Evolutionary conservation across 2,113 vertebrate genomes (phyloP).

Genomic region (Myanophis thanlyinensis): DNA sequence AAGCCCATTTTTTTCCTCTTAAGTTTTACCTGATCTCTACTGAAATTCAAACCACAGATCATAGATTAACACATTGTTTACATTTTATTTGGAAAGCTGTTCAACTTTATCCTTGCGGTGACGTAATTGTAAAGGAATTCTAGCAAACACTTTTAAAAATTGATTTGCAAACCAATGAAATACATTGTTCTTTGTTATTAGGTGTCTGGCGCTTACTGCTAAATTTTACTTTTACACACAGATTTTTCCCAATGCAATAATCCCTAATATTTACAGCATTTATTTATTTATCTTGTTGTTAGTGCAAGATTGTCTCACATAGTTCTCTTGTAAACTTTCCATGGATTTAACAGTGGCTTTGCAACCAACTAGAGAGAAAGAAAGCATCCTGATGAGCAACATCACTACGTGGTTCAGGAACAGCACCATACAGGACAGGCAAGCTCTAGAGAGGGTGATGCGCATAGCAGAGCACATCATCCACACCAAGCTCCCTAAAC

Average conservation of each 20-base stretch:
- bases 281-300: not conserved
- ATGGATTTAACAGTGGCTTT: not conserved
- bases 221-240: not conserved
- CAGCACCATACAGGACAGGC: too few relatives aligned
- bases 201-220: too few relatives aligned
- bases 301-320: not conserved
- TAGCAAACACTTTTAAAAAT: not conserved
- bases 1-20: not conserved
- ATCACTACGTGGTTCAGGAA: too few relatives aligned
- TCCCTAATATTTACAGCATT: not conserved
- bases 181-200: not conserved
- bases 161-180: not conserved
- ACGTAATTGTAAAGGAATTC: not conserved
- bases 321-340: not conserved
- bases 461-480: too few relatives aligned
- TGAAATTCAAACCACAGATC: not conserved
- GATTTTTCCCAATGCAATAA: not conserved
- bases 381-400: too few relatives aligned
- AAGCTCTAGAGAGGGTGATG: too few relatives aligned
- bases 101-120: not conserved
- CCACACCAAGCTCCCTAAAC: too few relatives aligned
- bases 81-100: not conserved
- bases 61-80: not conserved
- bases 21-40: not conserved
- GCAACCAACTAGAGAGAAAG: too few relatives aligned